Evolutionary conservation across 2,888 invertebrate species (phyloP), one percentile per base, ranked within the genome.

Genomic region (Tiphia femorata): DNA sequence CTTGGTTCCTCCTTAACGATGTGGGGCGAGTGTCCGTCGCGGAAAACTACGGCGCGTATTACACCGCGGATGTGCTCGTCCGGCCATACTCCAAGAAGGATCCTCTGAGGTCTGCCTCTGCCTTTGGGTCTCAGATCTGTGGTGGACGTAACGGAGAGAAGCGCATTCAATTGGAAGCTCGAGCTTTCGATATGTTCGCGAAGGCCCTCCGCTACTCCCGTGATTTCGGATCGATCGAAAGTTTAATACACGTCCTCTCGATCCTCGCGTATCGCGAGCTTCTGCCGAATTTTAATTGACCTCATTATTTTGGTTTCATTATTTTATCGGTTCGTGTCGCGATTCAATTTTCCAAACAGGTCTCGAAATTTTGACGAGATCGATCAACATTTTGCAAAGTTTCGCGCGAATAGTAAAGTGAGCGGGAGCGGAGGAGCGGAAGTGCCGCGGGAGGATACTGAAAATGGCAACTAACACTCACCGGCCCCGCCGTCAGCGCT

Each of bases 1-100:
- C 79, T 73, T 49, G 80, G 79, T 62, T 83, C 82, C 63, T 82
- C 82, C 70, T 82, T 82, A 62, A 79, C 78, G 49, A 82, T 79
- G 62, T 88, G 88, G 41, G 86, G 84, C 42, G 87, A 85, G 81
- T 88, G 88, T 10, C 92, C 91, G 86, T 96, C 96, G 75, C 95
- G 88, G 87, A 96, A 96, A 58, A 96, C 96, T 49, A 96, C 95
- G 55, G 95, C 94, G 77, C 95, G 89, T 78, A 96, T 95, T 50
- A 96, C 96, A 62, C 94, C 94, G 80, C 94, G 91, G 83, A 96
- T 95, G 85, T 95, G 95, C 82, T 95, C 95, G 84, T 96, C 95
- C 7, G 96, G 95, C 96, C 96, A 96, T 60, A 95, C 93, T 62
- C 96, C 96, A 69, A 96, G 86, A 70, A 96, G 86, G 82, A 96